Conservation (phyloP, 2,113 vertebrate species). For the Perccottus glenii region DNA sequence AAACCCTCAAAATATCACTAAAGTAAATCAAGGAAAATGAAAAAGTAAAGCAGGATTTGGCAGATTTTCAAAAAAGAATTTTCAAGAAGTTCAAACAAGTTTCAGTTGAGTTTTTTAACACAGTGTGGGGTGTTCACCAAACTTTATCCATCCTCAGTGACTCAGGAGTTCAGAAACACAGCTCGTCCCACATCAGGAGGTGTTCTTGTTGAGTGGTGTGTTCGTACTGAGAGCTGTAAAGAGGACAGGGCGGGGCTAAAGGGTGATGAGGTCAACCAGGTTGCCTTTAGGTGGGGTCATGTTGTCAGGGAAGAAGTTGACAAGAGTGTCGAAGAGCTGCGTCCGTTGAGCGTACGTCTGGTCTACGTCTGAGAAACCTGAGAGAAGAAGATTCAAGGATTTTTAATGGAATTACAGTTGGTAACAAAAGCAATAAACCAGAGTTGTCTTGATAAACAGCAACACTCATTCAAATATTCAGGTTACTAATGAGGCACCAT, state of each 20-base stretch:
- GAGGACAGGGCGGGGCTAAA: conserved; percentile 77
- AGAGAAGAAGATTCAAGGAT: not conserved
- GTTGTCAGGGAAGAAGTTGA: conserved; percentile 99
- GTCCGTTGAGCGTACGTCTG: conserved; percentile 97
- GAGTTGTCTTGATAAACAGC: too few species aligned
- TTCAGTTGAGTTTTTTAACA: too few species aligned
- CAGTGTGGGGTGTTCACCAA: too few species aligned
- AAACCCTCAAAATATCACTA: not conserved
- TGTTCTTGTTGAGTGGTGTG: conserved; percentile 20
- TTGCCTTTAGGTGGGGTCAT: conserved; percentile 99
- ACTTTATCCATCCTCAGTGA: too few species aligned
- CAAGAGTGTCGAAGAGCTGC: conserved; percentile 96
- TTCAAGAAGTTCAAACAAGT: too few species aligned
- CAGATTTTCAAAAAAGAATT: too few species aligned
- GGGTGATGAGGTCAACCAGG: conserved; percentile 97
- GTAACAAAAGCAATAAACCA: too few species aligned
- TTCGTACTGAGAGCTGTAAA: not conserved
- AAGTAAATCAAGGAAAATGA: not conserved
- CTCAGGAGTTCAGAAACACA: too few species aligned
- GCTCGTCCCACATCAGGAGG: not conserved
- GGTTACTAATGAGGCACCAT: too few species aligned
- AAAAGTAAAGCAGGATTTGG: conserved; percentile 17
- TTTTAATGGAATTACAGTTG: too few species aligned
- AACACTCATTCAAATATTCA: too few species aligned
- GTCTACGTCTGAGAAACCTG: conserved; percentile 97